Base-by-base conservation (phyloP, 2,888 invertebrate species). In the Beris morrisii region DNA sequence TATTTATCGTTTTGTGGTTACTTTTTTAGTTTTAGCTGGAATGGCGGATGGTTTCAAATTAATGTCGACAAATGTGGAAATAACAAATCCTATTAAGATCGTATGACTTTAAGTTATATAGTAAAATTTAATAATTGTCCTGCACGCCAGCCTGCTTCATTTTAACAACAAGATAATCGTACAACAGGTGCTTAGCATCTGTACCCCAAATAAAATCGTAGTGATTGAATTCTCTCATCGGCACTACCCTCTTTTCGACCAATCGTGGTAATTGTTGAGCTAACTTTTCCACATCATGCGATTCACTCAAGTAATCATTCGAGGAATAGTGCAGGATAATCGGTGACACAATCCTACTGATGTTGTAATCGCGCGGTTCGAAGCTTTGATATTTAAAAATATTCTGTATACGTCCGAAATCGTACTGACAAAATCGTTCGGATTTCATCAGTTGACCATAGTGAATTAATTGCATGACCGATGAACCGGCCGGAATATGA, bases 121-220 rank as follows among this genome's bases (percentile, higher is more conserved):
- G 22, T 22, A 22, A 22, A 22, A 22, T 22, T 22, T 22, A 22
- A 22, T 22, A 22, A 22, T 22, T 22, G 22, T 22, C 22, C 22
- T 22, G 22, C 22, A 22, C 22, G 22, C 2, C 3, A 2, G 22
- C 22, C 22, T 22, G 7, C 22, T 56, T 52, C 64, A 64, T 54
- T 28, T 45, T 53, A 2, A 30, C 31, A 4, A 54, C 38, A 48
- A 65, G 11, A 31, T 48, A 5, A 48, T 56, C 15, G 11, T 56
- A 65, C 5, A 65, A 44, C 7, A 65, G 13, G 6, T 38, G 13
- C 31, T 56, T 55, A 5, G 13, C 32, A 65, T 65, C 30, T 9
- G 78, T 79, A 0, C 86, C 88, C 82, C 86, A 89, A 53, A 88
- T 73, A 70, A 85, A 89, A 73, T 90, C 90, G 71, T 88, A 77